These are phyloP conservation scores for Drosophila vallismaia DNA, from an alignment of 2,888 invertebrate species.

Conservation along the genomic window DNA sequence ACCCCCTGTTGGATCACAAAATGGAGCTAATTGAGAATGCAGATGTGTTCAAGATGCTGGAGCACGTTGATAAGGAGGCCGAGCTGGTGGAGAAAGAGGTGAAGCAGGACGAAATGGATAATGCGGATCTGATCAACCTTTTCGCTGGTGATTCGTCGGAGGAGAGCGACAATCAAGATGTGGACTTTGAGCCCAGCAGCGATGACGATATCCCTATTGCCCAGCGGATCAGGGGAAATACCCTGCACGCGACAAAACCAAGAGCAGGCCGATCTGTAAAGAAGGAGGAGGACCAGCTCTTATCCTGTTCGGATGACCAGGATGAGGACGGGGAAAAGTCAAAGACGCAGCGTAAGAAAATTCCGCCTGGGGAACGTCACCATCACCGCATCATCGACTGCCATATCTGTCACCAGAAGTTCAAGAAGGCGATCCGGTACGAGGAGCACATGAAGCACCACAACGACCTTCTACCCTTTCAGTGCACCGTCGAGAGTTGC, in stretches of 20 bases:
- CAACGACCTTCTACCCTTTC: conserved; percentile 80
- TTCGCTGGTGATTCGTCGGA: conserved; percentile 52
- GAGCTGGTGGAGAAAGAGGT: conserved; percentile 61
- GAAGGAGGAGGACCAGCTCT: conserved; percentile 37
- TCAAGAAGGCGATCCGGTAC: conserved; percentile 79
- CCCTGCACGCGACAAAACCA: background rate
- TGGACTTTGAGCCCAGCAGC: conserved; percentile 69
- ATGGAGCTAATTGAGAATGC: conserved; percentile 81
- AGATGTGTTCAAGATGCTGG: conserved; percentile 81
- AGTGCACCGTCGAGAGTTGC: conserved; percentile 79
- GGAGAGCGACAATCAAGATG: conserved; percentile 62
- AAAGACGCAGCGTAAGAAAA: conserved; percentile 61
- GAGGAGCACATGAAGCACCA: conserved; percentile 82
- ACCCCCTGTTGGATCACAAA: conserved; percentile 78
- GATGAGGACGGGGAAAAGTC: conserved; percentile 46
- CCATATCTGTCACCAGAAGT: conserved; percentile 80
- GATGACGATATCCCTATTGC: conserved; percentile 79
- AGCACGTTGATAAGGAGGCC: conserved; percentile 78
- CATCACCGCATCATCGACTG: conserved; percentile 78
- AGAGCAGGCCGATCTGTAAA: background rate
- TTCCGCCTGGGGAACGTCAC: conserved; percentile 70
- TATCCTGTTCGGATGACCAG: conserved; percentile 30
- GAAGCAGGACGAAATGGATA: conserved; percentile 48
- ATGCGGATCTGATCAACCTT: conserved; percentile 24
- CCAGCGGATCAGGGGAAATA: conserved; percentile 53